These are phyloP conservation scores for Macrostomum lignano DNA, from an alignment of 1,140 invertebrate genomes.

Conservation along the genomic window DNA sequence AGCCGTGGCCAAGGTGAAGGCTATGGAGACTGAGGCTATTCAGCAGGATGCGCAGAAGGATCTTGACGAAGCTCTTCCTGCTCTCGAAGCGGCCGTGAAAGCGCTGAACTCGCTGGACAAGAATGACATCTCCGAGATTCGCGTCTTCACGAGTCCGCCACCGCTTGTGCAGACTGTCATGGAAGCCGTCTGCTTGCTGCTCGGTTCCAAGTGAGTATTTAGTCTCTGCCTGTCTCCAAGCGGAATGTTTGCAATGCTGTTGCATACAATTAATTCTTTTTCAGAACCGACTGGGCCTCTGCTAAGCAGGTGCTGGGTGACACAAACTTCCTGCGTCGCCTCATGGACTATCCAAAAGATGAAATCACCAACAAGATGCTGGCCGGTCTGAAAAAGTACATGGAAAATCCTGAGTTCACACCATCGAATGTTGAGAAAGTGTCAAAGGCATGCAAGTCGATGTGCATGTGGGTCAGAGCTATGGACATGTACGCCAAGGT, in stretches of 20 bases:
- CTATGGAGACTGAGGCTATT: constrained; percentile 27
- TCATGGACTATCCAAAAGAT: constrained; percentile 37
- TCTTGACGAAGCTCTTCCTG: constrained; percentile 49
- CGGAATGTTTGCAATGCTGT: neutral
- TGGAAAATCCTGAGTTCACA: constrained; percentile 30
- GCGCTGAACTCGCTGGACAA: constrained; percentile 53
- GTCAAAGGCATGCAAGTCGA: constrained; percentile 20
- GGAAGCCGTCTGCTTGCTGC: constrained; percentile 55
- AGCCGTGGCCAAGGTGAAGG: constrained; percentile 25
- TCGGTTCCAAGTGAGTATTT: constrained; percentile 42
- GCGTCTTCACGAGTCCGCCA: constrained; percentile 44
- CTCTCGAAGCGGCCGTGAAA: constrained; percentile 45
- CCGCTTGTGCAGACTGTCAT: constrained; percentile 32
- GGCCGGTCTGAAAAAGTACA: constrained; percentile 40
- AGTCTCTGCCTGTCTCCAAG: neutral
- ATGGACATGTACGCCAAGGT: constrained; percentile 25
- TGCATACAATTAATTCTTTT: neutral
- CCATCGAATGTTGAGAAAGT: constrained; percentile 30
- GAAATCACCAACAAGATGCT: constrained; percentile 45
- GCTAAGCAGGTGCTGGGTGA: constrained; percentile 24
- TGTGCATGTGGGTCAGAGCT: constrained; percentile 28
- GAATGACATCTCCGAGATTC: constrained; percentile 57
- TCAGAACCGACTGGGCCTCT: constrained; percentile 23
- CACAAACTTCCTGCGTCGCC: constrained; percentile 21
- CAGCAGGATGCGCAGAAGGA: constrained; percentile 33